Percentiles rank a stretch among this genome's conserved stretches.
phyloP scores from a whole-genome alignment of 2,113 vertebrate species.

The Peromyscus polionotus region DNA sequence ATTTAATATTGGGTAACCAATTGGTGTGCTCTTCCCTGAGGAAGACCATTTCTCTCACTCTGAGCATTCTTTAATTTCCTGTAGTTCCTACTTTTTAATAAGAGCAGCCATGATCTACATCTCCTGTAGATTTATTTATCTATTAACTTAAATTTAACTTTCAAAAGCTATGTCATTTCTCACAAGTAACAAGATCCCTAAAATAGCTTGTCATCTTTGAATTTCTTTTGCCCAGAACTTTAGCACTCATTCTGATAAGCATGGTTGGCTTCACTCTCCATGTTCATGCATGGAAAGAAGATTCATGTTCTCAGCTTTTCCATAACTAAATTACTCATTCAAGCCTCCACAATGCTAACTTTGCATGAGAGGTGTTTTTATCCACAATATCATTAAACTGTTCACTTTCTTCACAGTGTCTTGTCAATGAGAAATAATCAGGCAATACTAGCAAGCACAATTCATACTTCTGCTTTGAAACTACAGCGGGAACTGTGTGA shows the following conservation, averaged over 20 bases:
- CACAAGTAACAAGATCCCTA: conserved; percentile 11
- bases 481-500: neutral
- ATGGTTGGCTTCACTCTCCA: conserved; percentile 5
- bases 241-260: neutral
- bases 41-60: neutral
- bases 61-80: neutral
- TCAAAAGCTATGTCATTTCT: conserved; percentile 19
- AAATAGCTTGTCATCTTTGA: neutral
- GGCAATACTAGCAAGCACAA: neutral
- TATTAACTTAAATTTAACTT: neutral
- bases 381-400: conserved; percentile 13
- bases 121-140: neutral
- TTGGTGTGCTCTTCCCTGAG: neutral
- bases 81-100: neutral
- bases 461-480: neutral
- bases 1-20: neutral
- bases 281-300: conserved; percentile 54
- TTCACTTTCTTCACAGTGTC: neutral
- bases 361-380: neutral
- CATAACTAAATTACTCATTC: conserved; percentile 13
- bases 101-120: neutral
- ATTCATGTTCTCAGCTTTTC: neutral
- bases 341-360: conserved; percentile 25
- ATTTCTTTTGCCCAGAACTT: neutral
- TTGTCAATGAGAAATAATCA: conserved; percentile 1